These are phyloP conservation scores for Mastacembelus armatus DNA, from an alignment of 2,797 vertebrate species.

Conservation along the genomic window DNA sequence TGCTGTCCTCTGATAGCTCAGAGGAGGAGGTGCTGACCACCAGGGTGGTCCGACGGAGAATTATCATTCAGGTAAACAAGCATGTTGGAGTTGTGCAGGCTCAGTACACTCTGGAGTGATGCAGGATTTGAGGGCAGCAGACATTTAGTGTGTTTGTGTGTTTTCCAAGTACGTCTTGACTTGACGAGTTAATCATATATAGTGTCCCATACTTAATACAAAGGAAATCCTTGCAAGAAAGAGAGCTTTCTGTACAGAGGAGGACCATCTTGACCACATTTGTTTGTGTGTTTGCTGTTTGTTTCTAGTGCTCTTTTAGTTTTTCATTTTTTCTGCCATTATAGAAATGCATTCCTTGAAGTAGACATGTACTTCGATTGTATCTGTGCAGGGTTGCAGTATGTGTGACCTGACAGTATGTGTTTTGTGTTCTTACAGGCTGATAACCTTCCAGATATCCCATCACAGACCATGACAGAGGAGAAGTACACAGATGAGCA, in stretches of 20 bases:
- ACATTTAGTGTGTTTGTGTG: not conserved
- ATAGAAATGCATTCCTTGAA: not conserved
- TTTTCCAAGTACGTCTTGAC: not conserved
- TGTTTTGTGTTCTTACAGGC: conserved; percentile 80
- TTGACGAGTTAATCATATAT: not conserved
- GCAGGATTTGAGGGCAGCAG: conserved; percentile 16
- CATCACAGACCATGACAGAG: conserved; percentile 91
- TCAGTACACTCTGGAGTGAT: conserved; percentile 7
- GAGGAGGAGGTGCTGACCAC: conserved; percentile 97
- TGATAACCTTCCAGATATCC: conserved; percentile 91
- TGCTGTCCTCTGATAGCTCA: conserved; percentile 93
- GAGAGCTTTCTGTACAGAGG: not conserved
- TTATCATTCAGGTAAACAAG: conserved; percentile 95
- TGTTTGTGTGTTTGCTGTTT: not conserved
- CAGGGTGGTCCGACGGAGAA: conserved; percentile 94
- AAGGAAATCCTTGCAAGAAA: not conserved
- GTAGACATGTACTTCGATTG: not conserved
- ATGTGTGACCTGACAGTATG: not conserved
- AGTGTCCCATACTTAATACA: not conserved
- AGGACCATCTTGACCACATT: not conserved
- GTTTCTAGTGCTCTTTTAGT: conserved; percentile 5
- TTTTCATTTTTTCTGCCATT: not conserved
- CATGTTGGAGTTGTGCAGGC: conserved; percentile 36
- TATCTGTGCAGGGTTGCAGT: not conserved
- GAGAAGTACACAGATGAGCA: conserved; percentile 94